phyloP scores from a whole-genome alignment of 1,140 invertebrate genomes.

The Aphidius gifuensis region DNA sequence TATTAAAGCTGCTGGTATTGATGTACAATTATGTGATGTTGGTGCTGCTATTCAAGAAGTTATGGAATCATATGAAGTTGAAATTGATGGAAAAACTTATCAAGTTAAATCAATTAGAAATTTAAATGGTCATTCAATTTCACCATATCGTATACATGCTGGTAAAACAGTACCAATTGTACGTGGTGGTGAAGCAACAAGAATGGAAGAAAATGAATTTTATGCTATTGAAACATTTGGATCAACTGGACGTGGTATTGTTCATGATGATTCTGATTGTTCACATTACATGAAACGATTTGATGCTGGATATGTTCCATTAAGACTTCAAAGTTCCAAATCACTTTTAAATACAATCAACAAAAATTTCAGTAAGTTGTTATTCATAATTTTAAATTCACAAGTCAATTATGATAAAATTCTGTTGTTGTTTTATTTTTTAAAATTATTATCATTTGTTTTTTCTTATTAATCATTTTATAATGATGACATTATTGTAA shows the following conservation, averaged over 20 bases:
- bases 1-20: constrained; percentile 92
- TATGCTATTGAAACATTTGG: constrained; percentile 99
- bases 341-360: constrained; percentile 92
- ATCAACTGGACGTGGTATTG: constrained; percentile 93
- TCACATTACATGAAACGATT: constrained; percentile 99
- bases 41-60: constrained; percentile 98
- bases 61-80: constrained; percentile 99
- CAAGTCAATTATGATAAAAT: background rate
- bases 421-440: constrained; percentile 10
- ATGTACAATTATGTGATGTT: constrained; percentile 95
- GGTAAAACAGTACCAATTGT: constrained; percentile 99
- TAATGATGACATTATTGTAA: constrained; percentile 12
- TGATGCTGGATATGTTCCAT: constrained; percentile 87
- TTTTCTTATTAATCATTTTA: background rate
- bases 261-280: constrained; percentile 98
- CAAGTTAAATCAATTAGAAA: constrained; percentile 97
- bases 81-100: constrained; percentile 95
- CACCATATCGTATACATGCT: constrained; percentile 95
- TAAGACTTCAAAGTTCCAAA: constrained; percentile 90
- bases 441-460: constrained; percentile 4
- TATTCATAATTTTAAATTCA: background rate
- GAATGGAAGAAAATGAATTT: constrained; percentile 99
- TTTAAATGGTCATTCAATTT: constrained; percentile 97
- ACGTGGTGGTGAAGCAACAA: constrained; percentile 93
- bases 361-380: constrained; percentile 78